These are phyloP conservation scores for Epizoanthus rinbou DNA, from an alignment of 92 coral and sea anemone species.

Conservation along the genomic window DNA sequence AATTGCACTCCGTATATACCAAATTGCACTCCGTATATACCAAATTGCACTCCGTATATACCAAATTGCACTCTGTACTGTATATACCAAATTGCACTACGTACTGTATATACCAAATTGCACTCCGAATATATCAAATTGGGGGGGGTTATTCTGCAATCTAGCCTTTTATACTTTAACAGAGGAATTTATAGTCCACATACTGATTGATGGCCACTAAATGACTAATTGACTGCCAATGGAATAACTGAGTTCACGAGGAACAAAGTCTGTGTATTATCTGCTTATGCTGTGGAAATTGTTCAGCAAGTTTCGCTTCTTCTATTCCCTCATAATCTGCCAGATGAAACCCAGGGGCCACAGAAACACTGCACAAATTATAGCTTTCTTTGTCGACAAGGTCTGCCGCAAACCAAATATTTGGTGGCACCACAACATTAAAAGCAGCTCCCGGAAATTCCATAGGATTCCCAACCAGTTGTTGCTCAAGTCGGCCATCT, in stretches of 20 bases:
- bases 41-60: no score
- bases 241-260: not conserved
- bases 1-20: no score
- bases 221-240: no score
- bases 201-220: no score
- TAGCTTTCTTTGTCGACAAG: slow-evolving; percentile 50
- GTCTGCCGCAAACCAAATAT: slow-evolving; percentile 86
- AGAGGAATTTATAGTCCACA: no score
- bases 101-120: no score
- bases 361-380: slow-evolving; percentile 68
- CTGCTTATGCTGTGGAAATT: slow-evolving; percentile 81
- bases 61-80: no score
- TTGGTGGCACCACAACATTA: slow-evolving; percentile 69
- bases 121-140: no score
- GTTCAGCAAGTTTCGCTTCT: slow-evolving; percentile 51
- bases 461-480: slow-evolving; percentile 72
- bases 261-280: slow-evolving; percentile 52
- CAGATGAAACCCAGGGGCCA: slow-evolving; percentile 76
- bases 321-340: slow-evolving; percentile 68
- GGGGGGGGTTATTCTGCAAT: no score
- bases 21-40: no score
- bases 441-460: slow-evolving; percentile 58
- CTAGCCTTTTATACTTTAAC: no score
- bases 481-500: slow-evolving; percentile 57
- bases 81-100: no score